These are phyloP conservation scores for Macrotrachela quadricornifera DNA, from an alignment of 1,140 invertebrate genomes.

Conservation along the genomic window DNA sequence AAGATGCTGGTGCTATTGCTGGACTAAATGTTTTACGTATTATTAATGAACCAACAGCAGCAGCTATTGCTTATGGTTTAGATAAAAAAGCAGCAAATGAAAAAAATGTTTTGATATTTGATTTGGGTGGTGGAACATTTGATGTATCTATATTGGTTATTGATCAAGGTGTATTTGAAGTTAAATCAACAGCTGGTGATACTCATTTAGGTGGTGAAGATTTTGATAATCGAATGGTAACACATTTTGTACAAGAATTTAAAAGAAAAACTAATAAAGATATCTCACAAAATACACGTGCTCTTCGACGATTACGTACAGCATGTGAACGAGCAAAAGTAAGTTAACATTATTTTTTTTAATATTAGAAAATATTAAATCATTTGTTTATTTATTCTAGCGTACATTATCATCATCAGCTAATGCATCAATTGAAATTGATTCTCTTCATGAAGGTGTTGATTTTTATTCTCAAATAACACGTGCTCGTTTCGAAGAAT, in stretches of 20 bases:
- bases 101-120: conserved; percentile 46
- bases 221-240: conserved; percentile 20
- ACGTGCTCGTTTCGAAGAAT: conserved; percentile 15
- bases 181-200: conserved; percentile 9
- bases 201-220: conserved; percentile 15
- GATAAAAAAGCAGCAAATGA: conserved; percentile 30
- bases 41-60: conserved; percentile 33
- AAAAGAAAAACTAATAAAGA: conserved; percentile 16
- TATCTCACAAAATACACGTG: conserved; percentile 10
- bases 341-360: too few species aligned
- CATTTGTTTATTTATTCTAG: too few species aligned
- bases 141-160: conserved; percentile 11
- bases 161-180: conserved; percentile 10
- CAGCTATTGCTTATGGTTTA: conserved; percentile 34
- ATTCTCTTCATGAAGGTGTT: conserved; percentile 10
- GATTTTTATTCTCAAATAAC: conserved; percentile 10
- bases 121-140: conserved; percentile 56
- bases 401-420: conserved; percentile 18
- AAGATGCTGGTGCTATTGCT: conserved; percentile 34
- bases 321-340: conserved; percentile 18
- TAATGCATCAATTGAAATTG: conserved; percentile 19
- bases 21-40: conserved; percentile 35
- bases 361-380: too few species aligned
- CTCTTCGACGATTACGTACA: conserved; percentile 28
- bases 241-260: conserved; percentile 17